These are phyloP conservation scores for Ivindomyrus marchei DNA, from an alignment of 2,113 vertebrate species.

Conservation along the genomic window DNA sequence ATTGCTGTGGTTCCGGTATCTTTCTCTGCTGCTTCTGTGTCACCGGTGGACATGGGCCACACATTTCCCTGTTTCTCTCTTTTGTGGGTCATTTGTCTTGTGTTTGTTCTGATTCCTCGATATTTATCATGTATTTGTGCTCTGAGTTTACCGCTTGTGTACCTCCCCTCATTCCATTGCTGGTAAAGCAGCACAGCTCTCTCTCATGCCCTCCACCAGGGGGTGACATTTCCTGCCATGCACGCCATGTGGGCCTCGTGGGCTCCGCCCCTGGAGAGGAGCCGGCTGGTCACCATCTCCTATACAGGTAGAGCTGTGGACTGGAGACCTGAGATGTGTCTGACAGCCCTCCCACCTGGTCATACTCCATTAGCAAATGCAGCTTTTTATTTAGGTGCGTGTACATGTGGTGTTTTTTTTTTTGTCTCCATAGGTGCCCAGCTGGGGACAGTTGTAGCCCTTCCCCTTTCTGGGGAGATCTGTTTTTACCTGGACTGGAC, in stretches of 20 bases:
- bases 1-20: neutral
- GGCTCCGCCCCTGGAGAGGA: conserved; percentile 96
- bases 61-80: neutral
- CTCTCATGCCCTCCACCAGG: conserved; percentile 58
- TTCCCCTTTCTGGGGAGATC: conserved; percentile 87
- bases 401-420: neutral
- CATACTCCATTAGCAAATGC: neutral
- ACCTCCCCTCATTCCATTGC: neutral
- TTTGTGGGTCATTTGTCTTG: neutral
- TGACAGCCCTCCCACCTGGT: neutral
- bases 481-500: conserved; percentile 91
- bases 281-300: conserved; percentile 87
- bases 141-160: neutral
- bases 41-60: neutral
- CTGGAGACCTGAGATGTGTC: neutral
- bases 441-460: conserved; percentile 85
- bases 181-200: neutral
- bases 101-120: neutral
- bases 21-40: neutral
- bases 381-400: no score
- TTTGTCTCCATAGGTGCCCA: conserved; percentile 72
- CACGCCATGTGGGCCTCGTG: conserved; percentile 94
- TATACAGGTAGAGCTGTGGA: conserved; percentile 72
- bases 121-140: neutral
- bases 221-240: conserved; percentile 94